A percentile compares a stretch with the other conserved stretches of the same genome.
phyloP scores from a whole-genome alignment of 2,113 vertebrate species.

The Caranx ignobilis region DNA sequence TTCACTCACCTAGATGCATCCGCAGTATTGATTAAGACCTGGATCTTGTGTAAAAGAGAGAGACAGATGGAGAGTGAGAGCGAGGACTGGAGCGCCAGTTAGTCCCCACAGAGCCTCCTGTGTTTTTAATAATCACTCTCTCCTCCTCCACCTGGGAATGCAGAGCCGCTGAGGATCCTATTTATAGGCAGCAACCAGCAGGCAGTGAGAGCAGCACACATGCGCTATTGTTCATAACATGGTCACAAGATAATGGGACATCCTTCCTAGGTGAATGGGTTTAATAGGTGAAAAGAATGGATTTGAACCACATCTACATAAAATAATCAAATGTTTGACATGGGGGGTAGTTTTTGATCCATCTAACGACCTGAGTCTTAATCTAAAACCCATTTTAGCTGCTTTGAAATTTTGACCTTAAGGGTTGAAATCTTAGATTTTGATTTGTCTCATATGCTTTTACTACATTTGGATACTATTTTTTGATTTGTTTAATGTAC shows the following conservation, averaged over 20 bases:
- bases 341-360: slow-evolving; percentile 10
- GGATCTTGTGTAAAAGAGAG: slow-evolving; percentile 41
- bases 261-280: slow-evolving; percentile 7
- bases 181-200: slow-evolving; percentile 71
- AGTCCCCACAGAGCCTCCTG: slow-evolving; percentile 62
- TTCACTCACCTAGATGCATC: slow-evolving; percentile 7
- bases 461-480: neutral
- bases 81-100: slow-evolving; percentile 19
- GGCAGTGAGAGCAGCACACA: slow-evolving; percentile 57
- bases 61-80: slow-evolving; percentile 60
- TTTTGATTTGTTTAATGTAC: neutral
- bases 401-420: neutral
- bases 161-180: slow-evolving; percentile 60
- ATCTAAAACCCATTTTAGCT: neutral
- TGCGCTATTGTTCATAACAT: slow-evolving; percentile 59
- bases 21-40: slow-evolving; percentile 59
- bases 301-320: neutral
- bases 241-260: slow-evolving; percentile 49
- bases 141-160: slow-evolving; percentile 70
- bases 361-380: neutral
- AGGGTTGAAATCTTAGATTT: too few species aligned
- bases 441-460: neutral
- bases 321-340: slow-evolving; percentile 32
- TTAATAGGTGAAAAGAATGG: slow-evolving; percentile 1
- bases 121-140: slow-evolving; percentile 81